These are phyloP conservation scores for Xiphias gladius DNA, from an alignment of 2,113 vertebrate genomes.

Conservation along the genomic window DNA sequence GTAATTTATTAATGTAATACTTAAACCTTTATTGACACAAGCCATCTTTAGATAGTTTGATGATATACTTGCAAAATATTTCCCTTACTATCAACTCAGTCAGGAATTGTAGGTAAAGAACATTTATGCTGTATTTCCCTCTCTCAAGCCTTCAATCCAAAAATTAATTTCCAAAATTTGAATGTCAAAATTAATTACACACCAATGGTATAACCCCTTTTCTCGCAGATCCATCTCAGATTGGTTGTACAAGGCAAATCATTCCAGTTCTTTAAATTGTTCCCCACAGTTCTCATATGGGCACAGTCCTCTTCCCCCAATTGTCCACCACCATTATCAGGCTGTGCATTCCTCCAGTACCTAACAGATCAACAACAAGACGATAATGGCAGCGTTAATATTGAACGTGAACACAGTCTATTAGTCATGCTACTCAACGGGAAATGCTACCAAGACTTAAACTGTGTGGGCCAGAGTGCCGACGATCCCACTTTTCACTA, in stretches of 20 bases:
- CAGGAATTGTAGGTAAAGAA: background rate
- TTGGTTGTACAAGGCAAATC: background rate
- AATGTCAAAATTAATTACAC: no score
- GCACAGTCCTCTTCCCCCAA: conserved; percentile 21
- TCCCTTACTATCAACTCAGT: no score
- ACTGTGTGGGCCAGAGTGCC: no score
- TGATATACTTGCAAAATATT: background rate
- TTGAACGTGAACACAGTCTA: background rate
- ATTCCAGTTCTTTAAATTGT: background rate
- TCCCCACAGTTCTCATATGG: background rate
- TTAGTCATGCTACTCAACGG: background rate
- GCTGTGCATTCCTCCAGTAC: background rate
- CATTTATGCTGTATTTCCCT: background rate
- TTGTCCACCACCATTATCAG: conserved; percentile 5
- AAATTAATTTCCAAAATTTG: no score
- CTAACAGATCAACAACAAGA: conserved; percentile 8
- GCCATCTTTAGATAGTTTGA: background rate
- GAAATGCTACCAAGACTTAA: no score
- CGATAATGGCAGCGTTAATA: background rate
- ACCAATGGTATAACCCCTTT: background rate
- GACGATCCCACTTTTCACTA: no score
- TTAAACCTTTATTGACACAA: no score
- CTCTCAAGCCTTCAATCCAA: no score
- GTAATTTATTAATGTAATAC: no score
- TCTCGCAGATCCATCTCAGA: conserved; percentile 31